phyloP scores from a whole-genome alignment of 2,797 vertebrate genomes.

The Syndactyla subalaris region DNA sequence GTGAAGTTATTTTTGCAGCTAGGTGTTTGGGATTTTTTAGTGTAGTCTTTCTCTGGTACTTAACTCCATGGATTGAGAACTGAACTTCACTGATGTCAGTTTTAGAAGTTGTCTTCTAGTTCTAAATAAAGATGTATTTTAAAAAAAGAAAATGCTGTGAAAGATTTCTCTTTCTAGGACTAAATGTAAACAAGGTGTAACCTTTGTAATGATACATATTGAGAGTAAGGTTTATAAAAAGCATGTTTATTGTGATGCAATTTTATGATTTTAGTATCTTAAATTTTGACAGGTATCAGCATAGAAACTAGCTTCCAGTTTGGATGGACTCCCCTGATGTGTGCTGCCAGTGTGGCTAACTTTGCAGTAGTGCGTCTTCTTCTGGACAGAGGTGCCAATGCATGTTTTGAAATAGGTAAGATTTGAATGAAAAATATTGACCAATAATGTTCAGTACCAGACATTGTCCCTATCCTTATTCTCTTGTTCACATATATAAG shows the following conservation, averaged over 20 bases:
- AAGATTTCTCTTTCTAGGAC: background rate
- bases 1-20: background rate
- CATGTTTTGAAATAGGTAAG: slow-evolving; percentile 91
- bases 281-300: slow-evolving; percentile 81
- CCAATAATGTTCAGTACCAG: background rate
- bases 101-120: background rate
- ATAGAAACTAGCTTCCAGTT: slow-evolving; percentile 85
- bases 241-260: background rate
- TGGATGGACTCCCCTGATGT: slow-evolving; percentile 95
- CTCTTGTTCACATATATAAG: background rate
- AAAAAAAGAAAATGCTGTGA: background rate
- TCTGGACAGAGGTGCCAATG: slow-evolving; percentile 90
- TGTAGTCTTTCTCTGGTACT: background rate
- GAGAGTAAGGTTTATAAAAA: background rate
- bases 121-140: background rate
- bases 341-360: slow-evolving; percentile 84
- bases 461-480: background rate
- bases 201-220: background rate
- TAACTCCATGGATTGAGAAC: background rate
- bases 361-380: slow-evolving; percentile 84
- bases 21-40: background rate
- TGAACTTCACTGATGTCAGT: background rate
- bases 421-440: background rate
- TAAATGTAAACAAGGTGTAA: background rate
- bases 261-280: background rate